Conservation (phyloP, 2,888 invertebrate genomes). For the Chydorus sphaericus region DNA sequence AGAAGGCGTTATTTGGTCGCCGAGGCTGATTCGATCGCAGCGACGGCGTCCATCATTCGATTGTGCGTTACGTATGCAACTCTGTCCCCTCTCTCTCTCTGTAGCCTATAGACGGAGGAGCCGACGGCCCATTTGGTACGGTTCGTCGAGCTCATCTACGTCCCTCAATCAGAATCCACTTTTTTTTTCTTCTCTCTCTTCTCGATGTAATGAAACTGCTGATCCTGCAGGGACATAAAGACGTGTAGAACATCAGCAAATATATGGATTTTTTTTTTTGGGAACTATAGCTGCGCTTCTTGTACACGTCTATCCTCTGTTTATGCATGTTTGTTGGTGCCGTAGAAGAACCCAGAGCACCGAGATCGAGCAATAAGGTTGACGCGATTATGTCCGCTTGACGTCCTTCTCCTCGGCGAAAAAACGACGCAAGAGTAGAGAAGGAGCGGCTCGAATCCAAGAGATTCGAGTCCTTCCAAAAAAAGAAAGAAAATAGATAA, state of each 20-base stretch:
- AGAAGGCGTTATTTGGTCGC: too few species aligned
- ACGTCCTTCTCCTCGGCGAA: not conserved
- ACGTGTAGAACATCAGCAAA: too few species aligned
- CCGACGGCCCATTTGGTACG: conserved; percentile 1
- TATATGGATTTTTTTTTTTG: not conserved
- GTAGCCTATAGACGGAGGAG: too few species aligned
- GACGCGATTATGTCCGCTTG: conserved; percentile 1
- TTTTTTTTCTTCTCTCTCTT: not conserved
- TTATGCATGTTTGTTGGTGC: not conserved
- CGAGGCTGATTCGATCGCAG: too few species aligned
- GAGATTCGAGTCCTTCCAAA: too few species aligned
- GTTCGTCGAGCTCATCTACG: not conserved
- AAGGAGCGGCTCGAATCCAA: not conserved
- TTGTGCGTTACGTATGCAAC: conserved; percentile 1
- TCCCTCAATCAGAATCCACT: not conserved
- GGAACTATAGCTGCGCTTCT: not conserved
- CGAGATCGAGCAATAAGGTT: conserved; percentile 1
- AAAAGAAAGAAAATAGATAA: too few species aligned
- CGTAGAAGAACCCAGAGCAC: not conserved
- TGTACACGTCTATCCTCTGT: not conserved
- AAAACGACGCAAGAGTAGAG: not conserved
- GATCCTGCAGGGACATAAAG: too few species aligned
- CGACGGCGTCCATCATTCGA: conserved; percentile 6
- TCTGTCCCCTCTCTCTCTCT: not conserved
- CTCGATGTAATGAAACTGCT: too few species aligned